Evolutionary conservation across 1,140 invertebrate species (phyloP).

Genomic region (Trissolcus basalis): DNA sequence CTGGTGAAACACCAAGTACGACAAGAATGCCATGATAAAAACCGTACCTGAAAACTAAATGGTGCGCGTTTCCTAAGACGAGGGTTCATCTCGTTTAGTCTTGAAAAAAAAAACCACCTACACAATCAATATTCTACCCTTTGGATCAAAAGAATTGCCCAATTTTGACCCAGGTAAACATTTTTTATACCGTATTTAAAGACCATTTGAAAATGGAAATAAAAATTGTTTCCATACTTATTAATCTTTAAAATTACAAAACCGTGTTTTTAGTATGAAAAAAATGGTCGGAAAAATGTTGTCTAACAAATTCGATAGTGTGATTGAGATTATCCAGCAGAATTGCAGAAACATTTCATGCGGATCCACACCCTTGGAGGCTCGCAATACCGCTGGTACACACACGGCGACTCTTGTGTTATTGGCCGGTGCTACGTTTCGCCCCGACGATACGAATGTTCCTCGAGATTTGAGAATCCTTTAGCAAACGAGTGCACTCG

Average conservation of each 20-base stretch:
- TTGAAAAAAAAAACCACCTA: constrained; percentile 26
- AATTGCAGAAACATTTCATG: constrained; percentile 26
- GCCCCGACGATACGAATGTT: constrained; percentile 55
- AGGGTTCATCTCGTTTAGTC: constrained; percentile 18
- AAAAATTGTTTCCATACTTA: no score
- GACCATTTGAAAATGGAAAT: not conserved
- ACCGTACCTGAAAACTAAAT: constrained; percentile 68
- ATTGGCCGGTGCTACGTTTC: constrained; percentile 53
- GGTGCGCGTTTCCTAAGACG: constrained; percentile 69
- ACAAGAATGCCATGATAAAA: constrained; percentile 48
- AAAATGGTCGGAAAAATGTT: no score
- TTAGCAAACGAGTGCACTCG: constrained; percentile 59
- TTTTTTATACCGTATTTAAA: not conserved
- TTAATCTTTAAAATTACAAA: no score
- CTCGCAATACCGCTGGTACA: constrained; percentile 26
- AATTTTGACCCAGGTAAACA: constrained; percentile 3
- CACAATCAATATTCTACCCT: constrained; percentile 15
- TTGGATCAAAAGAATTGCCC: constrained; percentile 19
- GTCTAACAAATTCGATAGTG: not conserved
- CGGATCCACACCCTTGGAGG: constrained; percentile 41
- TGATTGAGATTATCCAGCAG: constrained; percentile 33
- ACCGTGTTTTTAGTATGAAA: no score
- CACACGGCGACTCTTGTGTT: constrained; percentile 36
- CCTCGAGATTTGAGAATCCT: constrained; percentile 61
- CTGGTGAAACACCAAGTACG: constrained; percentile 46